Evolutionary conservation across 2,797 vertebrate species (phyloP), one percentile per base, ranked within the genome.

Genomic region (Aplochiton taeniatus): DNA sequence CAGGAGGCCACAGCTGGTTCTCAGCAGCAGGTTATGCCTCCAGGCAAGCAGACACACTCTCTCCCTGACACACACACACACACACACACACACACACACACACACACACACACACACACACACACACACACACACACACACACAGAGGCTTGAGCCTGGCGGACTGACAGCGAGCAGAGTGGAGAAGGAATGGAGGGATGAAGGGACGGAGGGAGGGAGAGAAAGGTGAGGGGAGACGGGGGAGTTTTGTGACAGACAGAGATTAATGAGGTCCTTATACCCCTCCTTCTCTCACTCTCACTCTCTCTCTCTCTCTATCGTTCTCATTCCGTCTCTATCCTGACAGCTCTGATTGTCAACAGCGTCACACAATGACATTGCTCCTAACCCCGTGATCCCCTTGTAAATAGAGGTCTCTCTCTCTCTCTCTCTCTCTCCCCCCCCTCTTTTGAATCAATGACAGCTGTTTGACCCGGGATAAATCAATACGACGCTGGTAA

Each of bases 291-390:
- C 73, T 65, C 74, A 56, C 71, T 71, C 61, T 54, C 67, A 50
- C 18, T 12, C 61, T n/a, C 31, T 31, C 5, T 19, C 52, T 43
- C 57, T 51, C 44, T 41, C 60, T 41, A 43, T 47, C 55, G 47
- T 58, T 57, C 52, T 10, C 54, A 57, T 47, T 54, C 77, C 68
- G 70, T 53, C 72, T 61, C 78, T 80, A 80, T 83, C 69, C 77
- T 89, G 89, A 89, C 90, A 91, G 79, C 73, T 83, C 76, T 79
- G 85, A 84, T 80, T 80, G 79, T 70, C 75, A 57, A 78, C 63
- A n/a, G n/a, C n/a, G n/a, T n/a, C n/a, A n/a, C n/a, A n/a, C n/a
- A 79, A 69, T 58, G 58, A 3, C 31, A 31, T 31, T 31, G 31
- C 31, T 31, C 31, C 31, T 31, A 6, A 31, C 31, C 31, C 6